Conservation (phyloP, 2,113 vertebrate species). For the Ginglymostoma cirratum region DNA sequence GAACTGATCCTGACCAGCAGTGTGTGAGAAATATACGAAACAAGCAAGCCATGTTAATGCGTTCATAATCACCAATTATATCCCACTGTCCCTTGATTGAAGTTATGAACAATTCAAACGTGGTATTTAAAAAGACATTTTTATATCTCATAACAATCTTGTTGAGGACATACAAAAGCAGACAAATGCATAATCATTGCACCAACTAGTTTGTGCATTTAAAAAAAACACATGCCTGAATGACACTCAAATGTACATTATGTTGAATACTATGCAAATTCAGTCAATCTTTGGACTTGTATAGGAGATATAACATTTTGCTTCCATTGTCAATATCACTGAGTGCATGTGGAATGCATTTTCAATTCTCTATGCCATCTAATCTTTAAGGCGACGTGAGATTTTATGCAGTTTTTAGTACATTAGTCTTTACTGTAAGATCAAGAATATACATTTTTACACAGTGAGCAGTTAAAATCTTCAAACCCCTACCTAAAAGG, state of each 20-base stretch:
- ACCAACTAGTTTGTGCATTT: too few relatives aligned
- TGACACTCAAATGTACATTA: not conserved
- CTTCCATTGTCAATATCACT: too few relatives aligned
- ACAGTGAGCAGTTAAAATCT: not conserved
- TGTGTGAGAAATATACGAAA: not conserved
- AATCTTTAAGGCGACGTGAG: too few relatives aligned
- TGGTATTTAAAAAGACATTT: not conserved
- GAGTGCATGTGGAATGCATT: too few relatives aligned
- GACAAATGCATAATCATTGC: too few relatives aligned
- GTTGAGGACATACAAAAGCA: too few relatives aligned
- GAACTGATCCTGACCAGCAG: not conserved
- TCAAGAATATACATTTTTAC: not conserved
- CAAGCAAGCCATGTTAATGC: not conserved
- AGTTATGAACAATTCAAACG: not conserved
- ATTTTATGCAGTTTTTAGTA: not conserved
- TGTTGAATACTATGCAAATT: not conserved
- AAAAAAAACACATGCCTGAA: too few relatives aligned
- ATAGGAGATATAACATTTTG: too few relatives aligned
- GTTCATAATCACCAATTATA: not conserved
- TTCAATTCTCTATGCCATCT: too few relatives aligned
- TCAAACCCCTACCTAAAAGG: not conserved
- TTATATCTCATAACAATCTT: not conserved
- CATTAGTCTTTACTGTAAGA: not conserved
- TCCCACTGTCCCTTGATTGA: too few relatives aligned
- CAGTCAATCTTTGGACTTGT: not conserved